Base-by-base conservation (phyloP, 2,797 vertebrate genomes). In the Acrossocheilus wenchowensis region DNA sequence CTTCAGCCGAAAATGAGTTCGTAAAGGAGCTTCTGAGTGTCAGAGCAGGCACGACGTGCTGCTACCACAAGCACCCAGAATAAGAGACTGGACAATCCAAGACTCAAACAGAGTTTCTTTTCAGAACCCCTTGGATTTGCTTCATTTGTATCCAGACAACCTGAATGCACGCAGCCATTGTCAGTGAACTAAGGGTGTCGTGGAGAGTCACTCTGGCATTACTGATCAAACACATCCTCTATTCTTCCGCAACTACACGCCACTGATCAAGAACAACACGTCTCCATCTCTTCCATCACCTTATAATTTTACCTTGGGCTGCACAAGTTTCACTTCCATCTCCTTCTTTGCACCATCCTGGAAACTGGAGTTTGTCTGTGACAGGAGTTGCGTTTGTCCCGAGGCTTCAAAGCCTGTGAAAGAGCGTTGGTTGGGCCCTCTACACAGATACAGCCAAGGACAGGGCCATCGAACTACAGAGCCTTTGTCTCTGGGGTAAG, bases 401-500 rank as follows among this genome's bases (percentile, higher is more conserved):
- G 93, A 91, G 88, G 88, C 83, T 80, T 19, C 50, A 45, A 89
- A 90, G 89, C 89, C 89, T 69, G 92, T 52, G 88, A 92, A 68
- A 78, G 91, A 87, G 92, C 41, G 71, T 82, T 90, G 91, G 91
- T 89, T 93, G 92, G 91, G 77, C 87, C 71, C 92, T 92, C 93
- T 94, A 92, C 91, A 93, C 90, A 92, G 92, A 92, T 85, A 48
- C 86, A 91, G 92, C 86, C 78, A 85, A 92, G 94, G 93, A 94
- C 95, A 90, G 89, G 94, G 95, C 96, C 95, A 93, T 95, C 96
- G 97, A 97, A 98, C 96, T 97, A 94, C 96, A 97, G 97, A 97
- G 97, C 96, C 95, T 96, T 93, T 92, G 93, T 96, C 97, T 98
- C 97, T 97, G 96, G 95, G 97, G 97, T 98, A 95, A 95, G 93